A percentile compares a stretch with the other conserved stretches of the same genome.
phyloP scores from a whole-genome alignment of 2,797 vertebrate genomes.

The Spinus olivaceus region DNA sequence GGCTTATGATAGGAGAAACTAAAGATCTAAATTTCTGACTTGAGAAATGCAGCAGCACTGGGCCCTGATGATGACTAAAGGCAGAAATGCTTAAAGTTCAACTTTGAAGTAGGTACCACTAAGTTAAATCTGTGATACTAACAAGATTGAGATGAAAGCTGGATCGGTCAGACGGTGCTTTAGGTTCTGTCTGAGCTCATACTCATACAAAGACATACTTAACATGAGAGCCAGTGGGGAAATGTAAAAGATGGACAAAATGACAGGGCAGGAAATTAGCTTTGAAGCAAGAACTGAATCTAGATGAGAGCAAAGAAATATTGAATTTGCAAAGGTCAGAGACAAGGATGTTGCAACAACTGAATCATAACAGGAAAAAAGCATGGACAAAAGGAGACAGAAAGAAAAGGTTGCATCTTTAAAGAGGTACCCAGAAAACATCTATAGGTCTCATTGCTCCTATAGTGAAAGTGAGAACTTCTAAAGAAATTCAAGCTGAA shows the following conservation, averaged over 20 bases:
- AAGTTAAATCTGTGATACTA: background rate
- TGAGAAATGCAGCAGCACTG: background rate
- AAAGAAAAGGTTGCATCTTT: background rate
- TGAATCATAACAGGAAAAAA: background rate
- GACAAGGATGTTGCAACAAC: background rate
- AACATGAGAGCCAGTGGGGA: background rate
- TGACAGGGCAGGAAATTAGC: background rate
- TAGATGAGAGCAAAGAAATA: conserved; percentile 5
- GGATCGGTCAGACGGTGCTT: background rate
- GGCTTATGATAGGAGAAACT: background rate
- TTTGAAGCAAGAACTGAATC: background rate
- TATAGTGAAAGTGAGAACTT: background rate
- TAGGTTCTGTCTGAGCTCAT: background rate
- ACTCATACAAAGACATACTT: background rate
- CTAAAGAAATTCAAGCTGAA: background rate
- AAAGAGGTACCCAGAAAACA: background rate
- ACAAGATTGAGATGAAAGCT: background rate
- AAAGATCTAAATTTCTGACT: background rate
- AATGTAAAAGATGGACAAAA: background rate
- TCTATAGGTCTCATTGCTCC: background rate
- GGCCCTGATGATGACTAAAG: background rate
- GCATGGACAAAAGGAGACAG: background rate
- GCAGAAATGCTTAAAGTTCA: background rate
- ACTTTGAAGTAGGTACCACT: background rate
- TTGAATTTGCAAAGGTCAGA: conserved; percentile 39